Base-by-base conservation (phyloP, 1,140 invertebrate genomes). In the Nebria ingens region DNA sequence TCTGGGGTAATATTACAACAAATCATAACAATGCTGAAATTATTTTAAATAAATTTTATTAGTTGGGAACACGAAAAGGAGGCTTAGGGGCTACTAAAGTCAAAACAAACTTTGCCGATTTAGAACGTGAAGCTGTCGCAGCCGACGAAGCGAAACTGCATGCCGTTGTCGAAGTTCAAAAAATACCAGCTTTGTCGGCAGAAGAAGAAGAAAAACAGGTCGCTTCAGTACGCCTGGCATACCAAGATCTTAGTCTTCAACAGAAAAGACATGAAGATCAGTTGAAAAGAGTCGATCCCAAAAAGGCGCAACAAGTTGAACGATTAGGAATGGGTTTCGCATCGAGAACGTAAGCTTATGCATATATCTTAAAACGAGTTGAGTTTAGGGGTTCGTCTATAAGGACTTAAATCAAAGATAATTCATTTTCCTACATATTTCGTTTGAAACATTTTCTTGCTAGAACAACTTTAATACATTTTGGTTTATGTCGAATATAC, bases 51-150 rank as follows among this genome's bases (percentile, higher is more conserved):
- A 21, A 21, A 21, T 51, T 51, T 20, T 64, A 65, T 19, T 61
- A 89, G 87, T 63, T 93, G 56, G 91, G 91, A 12, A 83, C 79
- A 0, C 96, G 93, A 66, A 95, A 91, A 71, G 81, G 80, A 40
- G 89, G 93, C 1, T 71, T 98, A n/a, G 96, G 96, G 54, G 97
- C 95, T n/a, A 94, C 93, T 54, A 91, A 91, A 72, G 90, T 98
- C 3, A 91, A 86, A 64, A 81, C 87, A 12, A 94, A 98, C 72
- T 99, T 99, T 72, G 87, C 87, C n/a, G 94, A 97, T 65, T 84
- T 98, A 45, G 96, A 98, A 73, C 84, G 84, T 63, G 86, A 91
- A 66, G 92, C 91, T 0, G 83, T 86, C 60, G 79, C 90, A 60
- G 79, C 83, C 21, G 91, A 92, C 69, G 83, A 90, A 67, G 71